Evolutionary conservation across 2,888 invertebrate genomes (phyloP).

Genomic region (Piscicola geometra): DNA sequence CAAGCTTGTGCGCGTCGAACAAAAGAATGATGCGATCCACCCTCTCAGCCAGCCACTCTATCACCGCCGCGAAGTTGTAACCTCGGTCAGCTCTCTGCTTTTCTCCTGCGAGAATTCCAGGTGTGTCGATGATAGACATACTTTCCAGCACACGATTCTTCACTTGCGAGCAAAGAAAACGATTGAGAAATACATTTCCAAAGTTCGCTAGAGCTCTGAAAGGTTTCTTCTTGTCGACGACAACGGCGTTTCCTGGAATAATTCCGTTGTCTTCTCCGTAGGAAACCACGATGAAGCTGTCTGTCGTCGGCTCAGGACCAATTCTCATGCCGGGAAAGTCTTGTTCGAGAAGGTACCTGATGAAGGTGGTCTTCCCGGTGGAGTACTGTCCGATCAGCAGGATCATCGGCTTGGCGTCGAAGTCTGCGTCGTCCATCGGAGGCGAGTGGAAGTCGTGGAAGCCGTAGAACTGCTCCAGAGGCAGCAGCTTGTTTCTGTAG

Average conservation of each 20-base stretch:
- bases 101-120: conserved; percentile 83
- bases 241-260: conserved; percentile 94
- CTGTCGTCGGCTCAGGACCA: conserved; percentile 98
- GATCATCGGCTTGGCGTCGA: conserved; percentile 97
- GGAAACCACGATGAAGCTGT: conserved; percentile 96
- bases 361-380: conserved; percentile 72
- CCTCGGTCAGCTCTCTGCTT: conserved; percentile 79
- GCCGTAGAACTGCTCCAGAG: conserved; percentile 55
- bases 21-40: conserved; percentile 93
- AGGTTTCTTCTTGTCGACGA: conserved; percentile 95
- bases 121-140: conserved; percentile 94
- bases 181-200: conserved; percentile 93
- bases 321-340: conserved; percentile 97
- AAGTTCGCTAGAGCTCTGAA: conserved; percentile 88
- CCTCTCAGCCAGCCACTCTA: conserved; percentile 98
- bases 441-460: conserved; percentile 58
- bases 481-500: conserved; percentile 47
- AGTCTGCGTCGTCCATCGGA: conserved; percentile 75
- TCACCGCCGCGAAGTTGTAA: conserved; percentile 93
- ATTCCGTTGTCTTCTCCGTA: conserved; percentile 75
- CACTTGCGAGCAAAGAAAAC: conserved; percentile 89
- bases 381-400: conserved; percentile 94
- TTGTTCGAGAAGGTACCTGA: conserved; percentile 68
- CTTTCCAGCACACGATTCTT: conserved; percentile 85
- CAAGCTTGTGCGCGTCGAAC: conserved; percentile 97